Conservation (phyloP, 2,113 vertebrate species). For the Sturnus vulgaris region DNA sequence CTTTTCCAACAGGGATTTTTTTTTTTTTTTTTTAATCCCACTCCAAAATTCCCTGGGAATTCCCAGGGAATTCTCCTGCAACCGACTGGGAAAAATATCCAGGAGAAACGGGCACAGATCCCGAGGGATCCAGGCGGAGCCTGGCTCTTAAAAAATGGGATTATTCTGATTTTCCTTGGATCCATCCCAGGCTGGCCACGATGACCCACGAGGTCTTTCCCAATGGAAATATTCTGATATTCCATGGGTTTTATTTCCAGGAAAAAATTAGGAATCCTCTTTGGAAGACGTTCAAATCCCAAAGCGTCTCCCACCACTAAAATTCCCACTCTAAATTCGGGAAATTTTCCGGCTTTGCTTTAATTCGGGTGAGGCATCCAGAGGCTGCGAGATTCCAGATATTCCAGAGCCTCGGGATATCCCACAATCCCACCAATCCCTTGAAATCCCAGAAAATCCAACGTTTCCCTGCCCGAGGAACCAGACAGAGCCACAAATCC, state of each 20-base stretch:
- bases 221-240: background rate
- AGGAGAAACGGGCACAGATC: background rate
- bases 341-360: background rate
- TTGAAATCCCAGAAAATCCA: background rate
- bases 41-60: background rate
- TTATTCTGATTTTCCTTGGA: background rate
- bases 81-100: background rate
- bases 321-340: background rate
- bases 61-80: background rate
- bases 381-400: no score
- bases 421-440: background rate
- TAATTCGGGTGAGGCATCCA: background rate
- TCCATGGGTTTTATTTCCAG: background rate
- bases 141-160: background rate
- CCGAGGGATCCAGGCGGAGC: background rate
- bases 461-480: rapidly evolving
- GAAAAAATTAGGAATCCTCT: background rate
- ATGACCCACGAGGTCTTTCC: background rate
- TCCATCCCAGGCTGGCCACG: background rate
- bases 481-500: no score
- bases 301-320: background rate
- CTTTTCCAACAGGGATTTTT: background rate
- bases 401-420: background rate
- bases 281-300: background rate
- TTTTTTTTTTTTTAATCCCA: background rate